phyloP scores from a whole-genome alignment of 2,797 vertebrate species.

The Vultur gryphus region DNA sequence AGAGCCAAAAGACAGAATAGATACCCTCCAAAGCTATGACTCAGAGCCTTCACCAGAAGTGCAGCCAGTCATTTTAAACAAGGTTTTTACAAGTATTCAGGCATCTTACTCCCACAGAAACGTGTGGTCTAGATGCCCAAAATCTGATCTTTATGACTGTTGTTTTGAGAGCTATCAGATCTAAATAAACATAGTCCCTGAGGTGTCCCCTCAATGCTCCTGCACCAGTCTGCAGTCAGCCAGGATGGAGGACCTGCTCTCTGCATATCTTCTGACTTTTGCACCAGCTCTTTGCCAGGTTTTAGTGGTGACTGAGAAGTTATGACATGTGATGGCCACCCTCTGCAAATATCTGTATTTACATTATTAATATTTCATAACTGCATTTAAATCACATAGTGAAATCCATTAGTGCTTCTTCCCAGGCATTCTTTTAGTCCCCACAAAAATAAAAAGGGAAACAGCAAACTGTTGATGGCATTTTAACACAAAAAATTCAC shows the following conservation, averaged over 20 bases:
- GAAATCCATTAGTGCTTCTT: not conserved
- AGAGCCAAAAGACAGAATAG: not conserved
- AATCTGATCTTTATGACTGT: not conserved
- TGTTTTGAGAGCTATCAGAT: not conserved
- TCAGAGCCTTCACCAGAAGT: not conserved
- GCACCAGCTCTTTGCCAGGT: not conserved
- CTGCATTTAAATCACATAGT: not conserved
- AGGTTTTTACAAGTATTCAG: not conserved
- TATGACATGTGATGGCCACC: not conserved
- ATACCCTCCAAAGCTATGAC: not conserved
- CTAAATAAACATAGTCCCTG: not conserved
- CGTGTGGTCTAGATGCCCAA: accelerated
- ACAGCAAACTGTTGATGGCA: not conserved
- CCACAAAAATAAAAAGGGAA: not conserved
- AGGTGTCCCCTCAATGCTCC: not conserved
- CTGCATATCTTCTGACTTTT: not conserved
- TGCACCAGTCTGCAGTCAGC: not conserved
- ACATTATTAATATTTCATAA: not conserved
- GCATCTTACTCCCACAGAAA: not conserved
- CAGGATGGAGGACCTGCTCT: not conserved
- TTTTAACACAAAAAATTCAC: not conserved
- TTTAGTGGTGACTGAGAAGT: not conserved
- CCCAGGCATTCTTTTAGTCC: not conserved
- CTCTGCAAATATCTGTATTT: not conserved
- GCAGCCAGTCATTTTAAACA: not conserved